Base-by-base conservation (phyloP, 2,113 vertebrate genomes). In the Rhynchopsitta pachyrhyncha region DNA sequence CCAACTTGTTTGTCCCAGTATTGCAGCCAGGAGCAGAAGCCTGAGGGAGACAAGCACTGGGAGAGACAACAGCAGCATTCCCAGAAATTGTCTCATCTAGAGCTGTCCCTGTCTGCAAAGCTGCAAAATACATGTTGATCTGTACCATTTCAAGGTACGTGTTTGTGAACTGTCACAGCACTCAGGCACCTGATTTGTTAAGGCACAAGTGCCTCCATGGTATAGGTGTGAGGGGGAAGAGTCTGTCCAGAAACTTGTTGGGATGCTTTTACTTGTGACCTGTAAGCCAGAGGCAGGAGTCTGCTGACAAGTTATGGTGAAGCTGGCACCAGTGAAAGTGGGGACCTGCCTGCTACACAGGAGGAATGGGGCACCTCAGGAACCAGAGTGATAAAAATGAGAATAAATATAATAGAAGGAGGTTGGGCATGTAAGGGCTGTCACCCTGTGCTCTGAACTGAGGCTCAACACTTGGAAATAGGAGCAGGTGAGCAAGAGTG, bases 31-130 rank as follows among this genome's bases (percentile, higher is more conserved):
- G 41, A 62, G 33, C 59, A 24, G 14, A 6, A 29, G 25, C n/a
- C 47, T 9, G n/a, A 39, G 25, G 28, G 16, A 11, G 0, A 6
- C 18, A 41, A 16, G 63, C 22, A 23, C 49, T 22, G 27, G 50
- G n/a, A 35, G 18, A 37, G 6, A 7, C 28, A 10, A 0, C 9
- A 35, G 57, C 25, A 47, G 10, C 0, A 1, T 37, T 64, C 28
- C 28, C 47, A 1, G 15, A 63, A 70, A 44, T 11, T 3, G 0
- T 5, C 7, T n/a, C 49, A 35, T 10, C 46, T 47, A 31, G 35
- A 52, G 31, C 46, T 60, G 33, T 25, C 44, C 44, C 69, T 76
- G 46, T 18, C 64, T 71, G 59, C 57, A 49, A 33, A n/a, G 20
- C n/a, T 25, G 13, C 15, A 33, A 14, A 15, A 23, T 25, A 4